phyloP scores from a whole-genome alignment of 1,140 invertebrate species.

The Thaumatotibia leucotreta region DNA sequence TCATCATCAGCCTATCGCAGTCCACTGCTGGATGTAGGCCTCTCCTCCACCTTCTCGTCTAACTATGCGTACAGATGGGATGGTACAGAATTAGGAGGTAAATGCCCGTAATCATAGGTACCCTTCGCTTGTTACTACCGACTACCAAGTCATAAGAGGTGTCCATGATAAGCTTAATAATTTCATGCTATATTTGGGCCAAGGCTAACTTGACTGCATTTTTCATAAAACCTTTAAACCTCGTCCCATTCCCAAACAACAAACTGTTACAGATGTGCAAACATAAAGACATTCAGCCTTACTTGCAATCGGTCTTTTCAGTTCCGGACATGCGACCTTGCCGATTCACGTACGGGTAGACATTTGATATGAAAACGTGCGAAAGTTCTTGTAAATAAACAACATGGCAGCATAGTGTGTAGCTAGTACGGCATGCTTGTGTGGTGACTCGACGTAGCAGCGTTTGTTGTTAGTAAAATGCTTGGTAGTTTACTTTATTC shows the following conservation, averaged over 20 bases:
- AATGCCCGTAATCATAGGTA: neutral
- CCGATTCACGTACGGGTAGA: neutral
- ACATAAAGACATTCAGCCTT: neutral
- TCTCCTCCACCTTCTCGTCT: too few relatives aligned
- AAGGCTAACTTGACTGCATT: neutral
- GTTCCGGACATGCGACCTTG: neutral
- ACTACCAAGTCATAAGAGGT: neutral
- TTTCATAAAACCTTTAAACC: neutral
- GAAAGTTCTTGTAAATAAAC: neutral
- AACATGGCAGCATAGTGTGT: neutral
- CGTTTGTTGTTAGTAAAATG: neutral
- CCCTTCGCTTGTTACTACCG: neutral
- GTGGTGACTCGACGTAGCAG: neutral
- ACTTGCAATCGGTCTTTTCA: neutral
- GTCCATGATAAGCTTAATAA: neutral
- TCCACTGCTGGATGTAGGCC: too few relatives aligned
- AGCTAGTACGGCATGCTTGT: neutral
- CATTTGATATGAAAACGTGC: neutral
- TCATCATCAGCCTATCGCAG: too few relatives aligned
- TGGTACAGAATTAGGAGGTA: too few relatives aligned
- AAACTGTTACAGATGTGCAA: neutral
- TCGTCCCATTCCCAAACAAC: neutral
- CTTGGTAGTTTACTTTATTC: too few relatives aligned
- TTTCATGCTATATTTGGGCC: neutral
- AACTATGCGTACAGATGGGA: too few relatives aligned